Conservation (phyloP, 2,113 vertebrate genomes). For the Saguinus imperator region DNA sequence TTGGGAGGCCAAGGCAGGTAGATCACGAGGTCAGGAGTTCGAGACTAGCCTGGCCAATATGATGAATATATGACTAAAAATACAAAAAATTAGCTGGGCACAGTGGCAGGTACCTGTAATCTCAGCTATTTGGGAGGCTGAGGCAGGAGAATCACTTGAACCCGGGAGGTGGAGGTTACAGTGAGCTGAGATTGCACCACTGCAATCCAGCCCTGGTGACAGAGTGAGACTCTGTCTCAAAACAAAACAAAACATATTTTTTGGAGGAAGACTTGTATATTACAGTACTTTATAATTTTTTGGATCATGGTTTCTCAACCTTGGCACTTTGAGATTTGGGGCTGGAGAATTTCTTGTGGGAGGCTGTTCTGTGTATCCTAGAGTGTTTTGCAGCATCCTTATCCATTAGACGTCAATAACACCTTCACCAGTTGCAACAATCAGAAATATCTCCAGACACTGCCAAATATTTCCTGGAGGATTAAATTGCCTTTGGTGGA, state of each 20-base stretch:
- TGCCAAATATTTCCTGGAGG: background rate
- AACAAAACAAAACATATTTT: background rate
- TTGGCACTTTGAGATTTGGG: background rate
- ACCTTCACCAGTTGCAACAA: background rate
- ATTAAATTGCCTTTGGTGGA: background rate
- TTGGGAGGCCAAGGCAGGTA: no score
- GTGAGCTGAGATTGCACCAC: no score
- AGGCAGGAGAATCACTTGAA: no score
- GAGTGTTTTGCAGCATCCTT: background rate
- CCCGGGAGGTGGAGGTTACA: no score
- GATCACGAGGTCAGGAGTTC: no score
- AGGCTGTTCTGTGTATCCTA: background rate
- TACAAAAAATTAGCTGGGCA: no score
- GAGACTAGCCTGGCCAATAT: no score
- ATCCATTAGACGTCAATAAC: background rate
- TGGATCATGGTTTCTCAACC: background rate
- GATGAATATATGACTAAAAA: no score
- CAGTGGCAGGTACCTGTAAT: no score
- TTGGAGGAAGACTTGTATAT: background rate
- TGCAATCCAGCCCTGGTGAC: no score
- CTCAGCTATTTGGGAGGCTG: no score
- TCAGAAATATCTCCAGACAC: slow-evolving; percentile 1
- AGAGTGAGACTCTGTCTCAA: no score
- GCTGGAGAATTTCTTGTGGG: background rate
- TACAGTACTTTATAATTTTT: background rate